phyloP scores from a whole-genome alignment of 1,140 invertebrate genomes.

The Brachionus paranguensis region DNA sequence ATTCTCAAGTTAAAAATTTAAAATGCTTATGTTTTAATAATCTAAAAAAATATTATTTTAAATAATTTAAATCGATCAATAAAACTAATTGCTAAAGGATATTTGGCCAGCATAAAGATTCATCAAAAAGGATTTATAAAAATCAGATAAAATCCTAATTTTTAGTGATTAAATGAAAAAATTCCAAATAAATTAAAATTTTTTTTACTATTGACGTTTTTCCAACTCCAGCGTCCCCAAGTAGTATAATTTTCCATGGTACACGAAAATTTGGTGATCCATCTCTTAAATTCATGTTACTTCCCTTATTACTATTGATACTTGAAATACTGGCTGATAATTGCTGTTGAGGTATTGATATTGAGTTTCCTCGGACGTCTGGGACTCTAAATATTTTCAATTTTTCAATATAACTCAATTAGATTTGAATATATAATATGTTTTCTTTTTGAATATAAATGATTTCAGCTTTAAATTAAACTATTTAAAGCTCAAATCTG shows the following conservation, averaged over 20 bases:
- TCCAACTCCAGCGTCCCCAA: constrained; percentile 49
- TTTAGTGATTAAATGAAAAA: not conserved
- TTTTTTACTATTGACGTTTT: constrained; percentile 47
- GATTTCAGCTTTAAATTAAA: not conserved
- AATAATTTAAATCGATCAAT: not conserved
- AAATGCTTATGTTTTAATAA: too few relatives aligned
- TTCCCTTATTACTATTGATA: constrained; percentile 23
- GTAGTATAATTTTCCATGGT: constrained; percentile 45
- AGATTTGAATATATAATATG: too few relatives aligned
- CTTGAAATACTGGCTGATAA: not conserved
- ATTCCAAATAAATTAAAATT: not conserved
- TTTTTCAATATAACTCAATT: not conserved
- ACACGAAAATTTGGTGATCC: constrained; percentile 3
- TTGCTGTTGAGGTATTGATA: not conserved
- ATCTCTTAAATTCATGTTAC: constrained; percentile 25
- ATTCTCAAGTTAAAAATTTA: too few relatives aligned
- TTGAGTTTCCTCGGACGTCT: not conserved
- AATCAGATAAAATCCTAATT: not conserved
- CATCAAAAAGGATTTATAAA: too few relatives aligned
- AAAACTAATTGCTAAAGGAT: too few relatives aligned
- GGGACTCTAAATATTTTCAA: not conserved
- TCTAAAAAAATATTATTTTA: not conserved
- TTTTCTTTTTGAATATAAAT: too few relatives aligned
- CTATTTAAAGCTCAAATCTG: not conserved
- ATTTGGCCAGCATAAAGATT: too few relatives aligned